These are phyloP conservation scores for Stigmatopora argus DNA, from an alignment of 2,113 vertebrate genomes.

Conservation along the genomic window DNA sequence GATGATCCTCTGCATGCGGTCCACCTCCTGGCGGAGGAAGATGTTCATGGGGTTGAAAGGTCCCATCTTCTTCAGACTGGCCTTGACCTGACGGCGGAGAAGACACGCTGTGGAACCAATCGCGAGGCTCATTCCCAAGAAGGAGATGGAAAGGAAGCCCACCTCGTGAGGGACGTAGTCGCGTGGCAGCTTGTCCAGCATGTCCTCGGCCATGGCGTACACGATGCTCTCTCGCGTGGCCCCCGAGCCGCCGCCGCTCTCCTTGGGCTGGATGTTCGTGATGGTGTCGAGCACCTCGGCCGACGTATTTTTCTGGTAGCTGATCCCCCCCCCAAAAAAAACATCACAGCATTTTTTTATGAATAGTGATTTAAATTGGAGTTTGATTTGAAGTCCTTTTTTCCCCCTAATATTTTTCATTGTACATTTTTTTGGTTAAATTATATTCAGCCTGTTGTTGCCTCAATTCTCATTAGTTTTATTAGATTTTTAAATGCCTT, in stretches of 20 bases:
- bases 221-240: slow-evolving; percentile 43
- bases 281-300: slow-evolving; percentile 42
- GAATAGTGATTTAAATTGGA: not conserved
- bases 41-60: slow-evolving; percentile 47
- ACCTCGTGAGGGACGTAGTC: slow-evolving; percentile 46
- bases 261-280: slow-evolving; percentile 51
- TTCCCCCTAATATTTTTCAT: no score
- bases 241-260: slow-evolving; percentile 39
- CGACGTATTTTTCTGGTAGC: slow-evolving; percentile 46
- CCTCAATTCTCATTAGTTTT: no score
- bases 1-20: slow-evolving; percentile 50
- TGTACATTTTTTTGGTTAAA: no score
- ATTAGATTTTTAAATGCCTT: no score
- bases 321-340: not conserved
- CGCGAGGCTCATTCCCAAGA: not conserved
- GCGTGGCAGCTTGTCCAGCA: slow-evolving; percentile 42
- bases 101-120: not conserved
- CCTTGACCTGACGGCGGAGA: slow-evolving; percentile 30
- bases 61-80: slow-evolving; percentile 39
- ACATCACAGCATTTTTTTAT: not conserved
- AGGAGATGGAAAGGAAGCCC: not conserved
- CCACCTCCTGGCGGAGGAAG: slow-evolving; percentile 50
- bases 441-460: no score
- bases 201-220: slow-evolving; percentile 36
- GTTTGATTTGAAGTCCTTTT: no score